Evolutionary conservation across 2,888 invertebrate genomes (phyloP), one percentile per base, ranked within the genome.

Genomic region (Saturnia pavonia): DNA sequence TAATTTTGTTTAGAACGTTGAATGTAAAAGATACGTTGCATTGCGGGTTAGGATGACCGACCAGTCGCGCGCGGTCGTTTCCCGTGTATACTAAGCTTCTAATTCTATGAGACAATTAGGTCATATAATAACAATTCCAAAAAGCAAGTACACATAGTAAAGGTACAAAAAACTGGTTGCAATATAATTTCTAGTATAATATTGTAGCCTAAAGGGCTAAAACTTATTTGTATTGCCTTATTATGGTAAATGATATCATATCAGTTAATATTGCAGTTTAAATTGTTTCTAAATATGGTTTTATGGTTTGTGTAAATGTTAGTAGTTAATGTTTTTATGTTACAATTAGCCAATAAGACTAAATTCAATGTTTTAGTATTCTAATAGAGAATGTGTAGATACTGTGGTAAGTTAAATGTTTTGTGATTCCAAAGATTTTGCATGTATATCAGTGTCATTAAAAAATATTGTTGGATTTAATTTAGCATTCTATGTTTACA

Each of bases 21-120:
- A 88, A 84, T 84, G 84, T 82, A 81, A 83, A n/a, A 83, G 84
- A 80, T 79, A 76, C 78, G 75, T 74, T 80, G 80, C 79, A 75
- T 76, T 79, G 76, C 75, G 73, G 69, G 68, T 34, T 2, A 34
- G 3, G 74, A 73, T 70, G 73, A 73, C 72, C 78, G 78, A 76
- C 79, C 80, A 78, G 80, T 80, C 76, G 71, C 45, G 77, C 68
- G 73, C 74, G 73, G 74, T 75, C 73, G 74, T 74, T 69, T 54
- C 68, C 45, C 51, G 54, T 65, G 48, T 63, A 63, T 34, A 14
- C 22, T 66, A 66, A 12, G 51, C 66, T 42, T 70, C 34, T 70
- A 54, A 67, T 70, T 67, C 34, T 67, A 54, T 66, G 66, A 60
- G 14, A 60, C 27, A 27, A 0, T 27, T 12, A 14, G 4, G 14